phyloP scores from a whole-genome alignment of 2,797 vertebrate species.

The Ambastaia sidthimunki region DNA sequence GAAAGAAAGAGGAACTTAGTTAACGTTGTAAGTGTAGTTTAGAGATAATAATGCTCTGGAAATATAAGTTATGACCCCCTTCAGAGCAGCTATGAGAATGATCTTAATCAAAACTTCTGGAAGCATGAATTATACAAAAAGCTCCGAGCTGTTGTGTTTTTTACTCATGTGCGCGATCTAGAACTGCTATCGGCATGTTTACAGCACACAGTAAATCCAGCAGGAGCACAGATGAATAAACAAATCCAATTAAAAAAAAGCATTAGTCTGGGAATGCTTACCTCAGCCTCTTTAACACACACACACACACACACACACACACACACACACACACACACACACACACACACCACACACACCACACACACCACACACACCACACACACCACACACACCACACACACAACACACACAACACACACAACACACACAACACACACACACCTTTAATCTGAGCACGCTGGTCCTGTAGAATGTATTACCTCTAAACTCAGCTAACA shows the following conservation, averaged over 20 bases:
- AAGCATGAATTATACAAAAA: conserved; percentile 32
- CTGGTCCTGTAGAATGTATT: conserved; percentile 61
- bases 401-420: too few species aligned
- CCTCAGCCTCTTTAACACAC: conserved; percentile 58
- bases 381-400: too few species aligned
- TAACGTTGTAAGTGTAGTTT: too few species aligned
- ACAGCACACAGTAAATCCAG: conserved; percentile 43
- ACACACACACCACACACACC: background rate
- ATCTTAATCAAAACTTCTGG: conserved; percentile 3
- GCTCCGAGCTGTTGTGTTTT: conserved; percentile 53
- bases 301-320: conserved; percentile 1
- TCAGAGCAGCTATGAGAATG: background rate
- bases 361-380: too few species aligned
- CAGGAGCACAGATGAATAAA: conserved; percentile 61
- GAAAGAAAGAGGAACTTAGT: too few species aligned
- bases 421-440: conserved; percentile 15
- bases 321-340: background rate
- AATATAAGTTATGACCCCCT: background rate
- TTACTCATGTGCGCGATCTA: conserved; percentile 42
- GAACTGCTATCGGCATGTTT: conserved; percentile 57
- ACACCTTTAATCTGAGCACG: conserved; percentile 35
- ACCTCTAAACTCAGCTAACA: conserved; percentile 55
- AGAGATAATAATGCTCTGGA: too few species aligned
- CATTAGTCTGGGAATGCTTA: conserved; percentile 51
- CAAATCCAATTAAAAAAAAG: conserved; percentile 60